These are phyloP conservation scores for Drosophila yooni DNA, from an alignment of 2,888 invertebrate genomes.

Conservation along the genomic window DNA sequence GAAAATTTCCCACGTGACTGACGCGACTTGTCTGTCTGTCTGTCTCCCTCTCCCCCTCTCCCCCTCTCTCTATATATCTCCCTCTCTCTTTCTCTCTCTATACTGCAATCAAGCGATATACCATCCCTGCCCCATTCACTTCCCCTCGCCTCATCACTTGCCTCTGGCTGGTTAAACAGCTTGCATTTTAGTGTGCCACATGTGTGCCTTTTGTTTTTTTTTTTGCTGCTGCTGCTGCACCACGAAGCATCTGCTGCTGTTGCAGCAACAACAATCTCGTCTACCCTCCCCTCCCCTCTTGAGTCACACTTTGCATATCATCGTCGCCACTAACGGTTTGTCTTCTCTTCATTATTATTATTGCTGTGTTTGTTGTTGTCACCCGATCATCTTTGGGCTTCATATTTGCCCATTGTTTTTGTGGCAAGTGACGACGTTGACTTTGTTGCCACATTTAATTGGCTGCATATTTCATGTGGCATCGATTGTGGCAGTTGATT, in stretches of 20 bases:
- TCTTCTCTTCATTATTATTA: slow-evolving; percentile 16
- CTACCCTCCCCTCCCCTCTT: background rate
- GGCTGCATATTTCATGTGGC: slow-evolving; percentile 57
- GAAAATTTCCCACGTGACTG: slow-evolving; percentile 81
- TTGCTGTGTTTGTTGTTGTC: slow-evolving; percentile 9
- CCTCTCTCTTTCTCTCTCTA: background rate
- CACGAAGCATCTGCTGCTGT: slow-evolving; percentile 12
- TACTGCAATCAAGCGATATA: slow-evolving; percentile 3
- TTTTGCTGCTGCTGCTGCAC: background rate
- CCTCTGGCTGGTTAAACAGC: slow-evolving; percentile 6
- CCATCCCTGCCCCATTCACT: slow-evolving; percentile 2
- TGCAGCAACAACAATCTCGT: background rate
- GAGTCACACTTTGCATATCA: slow-evolving; percentile 70
- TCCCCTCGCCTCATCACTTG: background rate
- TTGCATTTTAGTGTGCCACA: slow-evolving; percentile 50
- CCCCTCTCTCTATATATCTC: background rate
- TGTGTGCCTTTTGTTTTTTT: slow-evolving; percentile 56
- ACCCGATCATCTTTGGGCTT: slow-evolving; percentile 24
- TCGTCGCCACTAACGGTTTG: slow-evolving; percentile 46
- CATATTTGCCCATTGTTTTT: slow-evolving; percentile 47
- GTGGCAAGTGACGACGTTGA: slow-evolving; percentile 46
- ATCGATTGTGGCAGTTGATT: slow-evolving; percentile 31
- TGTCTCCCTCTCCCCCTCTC: background rate
- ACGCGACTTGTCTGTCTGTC: slow-evolving; percentile 22
- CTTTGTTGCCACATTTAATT: slow-evolving; percentile 50